Base-by-base conservation (phyloP, 2,113 vertebrate genomes). In the Oryzias celebensis region DNA sequence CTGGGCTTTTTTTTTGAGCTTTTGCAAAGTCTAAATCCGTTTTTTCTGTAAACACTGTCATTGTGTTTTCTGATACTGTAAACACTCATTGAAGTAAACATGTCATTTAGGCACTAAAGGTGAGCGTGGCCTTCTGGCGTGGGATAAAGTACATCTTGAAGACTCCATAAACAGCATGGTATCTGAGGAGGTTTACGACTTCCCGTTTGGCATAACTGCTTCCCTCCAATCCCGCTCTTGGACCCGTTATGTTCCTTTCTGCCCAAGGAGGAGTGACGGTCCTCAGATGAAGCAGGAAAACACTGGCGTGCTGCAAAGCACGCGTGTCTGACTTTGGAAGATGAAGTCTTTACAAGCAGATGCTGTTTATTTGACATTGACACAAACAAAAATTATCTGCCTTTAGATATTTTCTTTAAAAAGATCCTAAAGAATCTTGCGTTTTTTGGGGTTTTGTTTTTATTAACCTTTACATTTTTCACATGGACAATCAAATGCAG, bases 151-250 rank as follows among this genome's bases (percentile, higher is more conserved):
- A 15, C 43, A 90, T 1, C 36, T 60, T 1, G 81, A 76, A 18
- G 81, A 77, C 13, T 62, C 2, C 0, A 58, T 56, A 4, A 74
- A 61, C 20, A 64, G 51, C 0, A 49, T 26, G 7, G 72, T 51
- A 1, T 0, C 68, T 14, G 82, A 77, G 0, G 73, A 91, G 5
- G 72, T 96, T 55, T 96, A 96, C 2, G 47, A 87, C 62, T 87
- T 96, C 48, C 94, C 94, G 0, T 94, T 93, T 50, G 93, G 93
- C 4, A 89, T 94, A 2, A 92, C 92, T 24, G 87, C 88, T 10
- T 85, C 52, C 61, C 53, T 85, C 14, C 93, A 91, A 0, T 14
- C 73, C 1, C 67, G 53, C 14, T 79, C 90, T 7, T 94, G 92
- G 84, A 45, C 87, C 73, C 87, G 0, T 1, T 78, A 75, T 47